Evolutionary conservation across 2,888 invertebrate species (phyloP), one percentile per base, ranked within the genome.

Genomic region (Campoplex nolae): DNA sequence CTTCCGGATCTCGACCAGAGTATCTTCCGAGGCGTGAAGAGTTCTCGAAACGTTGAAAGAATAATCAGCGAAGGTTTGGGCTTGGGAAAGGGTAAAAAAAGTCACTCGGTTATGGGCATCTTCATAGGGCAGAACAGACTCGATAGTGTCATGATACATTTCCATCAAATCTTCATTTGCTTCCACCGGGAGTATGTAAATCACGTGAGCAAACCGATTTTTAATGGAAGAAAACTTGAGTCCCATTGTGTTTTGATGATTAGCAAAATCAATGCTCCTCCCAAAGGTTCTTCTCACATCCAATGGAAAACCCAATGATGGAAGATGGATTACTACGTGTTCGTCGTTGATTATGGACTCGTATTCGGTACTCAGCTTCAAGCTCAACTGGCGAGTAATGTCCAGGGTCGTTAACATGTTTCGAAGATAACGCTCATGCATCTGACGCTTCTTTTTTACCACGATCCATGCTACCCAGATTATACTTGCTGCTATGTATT

Each of bases 401-500:
- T 83, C 75, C 2, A 83, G 73, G 1, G 16, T 87, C 83, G 9
- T 84, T 18, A 90, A 28, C 90, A 91, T 91, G 7, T 89, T 89
- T 3, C 51, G 67, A 18, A 91, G 68, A 67, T 91, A 90, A 71
- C 85, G 86, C n/a, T 85, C 73, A 62, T 89, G 89, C 86, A 91
- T 88, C 9, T 88, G 77, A 3, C 88, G 88, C 35, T 85, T 90
- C 11, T 86, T 85, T 73, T 89, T 90, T 4, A 89, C 2, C 0
- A 75, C 65, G 0, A 90, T 51, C 91, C 91, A 91, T 0, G 71
- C 68, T 8, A 84, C 80, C 91, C 91, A 91, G 1, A 91, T 74
- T 38, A 90, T 75, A 70, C 91, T 91, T 3, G 90, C 91, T 9
- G 91, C 91, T 83, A 91, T 85, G 74, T 91, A 91, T 13, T 88